Base-by-base conservation (phyloP, 2,797 vertebrate species). In the Helostoma temminkii region DNA sequence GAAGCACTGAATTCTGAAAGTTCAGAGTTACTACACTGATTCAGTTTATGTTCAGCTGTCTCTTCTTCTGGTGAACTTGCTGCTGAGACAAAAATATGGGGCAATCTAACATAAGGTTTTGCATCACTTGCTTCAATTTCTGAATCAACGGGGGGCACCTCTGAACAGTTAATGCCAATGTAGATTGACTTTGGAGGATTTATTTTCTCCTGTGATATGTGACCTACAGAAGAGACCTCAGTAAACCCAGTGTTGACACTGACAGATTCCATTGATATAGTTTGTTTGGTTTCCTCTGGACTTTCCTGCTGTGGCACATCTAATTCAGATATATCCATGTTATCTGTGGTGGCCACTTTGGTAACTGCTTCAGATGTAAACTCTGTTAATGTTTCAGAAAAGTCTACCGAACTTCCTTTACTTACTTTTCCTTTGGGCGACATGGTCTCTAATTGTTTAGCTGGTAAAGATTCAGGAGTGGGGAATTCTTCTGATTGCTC, bases 41-140 rank as follows among this genome's bases (percentile, higher is more conserved):
- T 42, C 0, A 59, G 22, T 4, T 74, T 49, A 9, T 70, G 30
- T 19, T 92, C 84, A 74, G 6, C 60, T 62, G 21, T 59, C 25
- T 92, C 88, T 12, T 93, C 92, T 78, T 94, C 92, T 70, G 90
- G 91, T 69, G 90, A 89, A 77, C 89, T 93, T 73, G 93, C 88
- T 66, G 90, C 90, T 43, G 93, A 93, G 56, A 94, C 76, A 83
- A 93, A 92, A 72, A 94, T 90, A 63, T 93, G 91, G 46, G 93
- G 93, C 48, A 94, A 74, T 78, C 91, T 90, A 52, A 92, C 62
- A 52, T 88, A 91, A 22, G 76, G 79, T 55, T 49, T 67, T 45
- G 19, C 53, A 28, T 83, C 83, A 66, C 8, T 64, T 63, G 59
- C 37, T 37, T 81, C 26, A 41, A 69, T 61, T 43, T 66, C 74